Conservation (phyloP, 2,113 vertebrate species). For the Ramphastos sulfuratus region DNA sequence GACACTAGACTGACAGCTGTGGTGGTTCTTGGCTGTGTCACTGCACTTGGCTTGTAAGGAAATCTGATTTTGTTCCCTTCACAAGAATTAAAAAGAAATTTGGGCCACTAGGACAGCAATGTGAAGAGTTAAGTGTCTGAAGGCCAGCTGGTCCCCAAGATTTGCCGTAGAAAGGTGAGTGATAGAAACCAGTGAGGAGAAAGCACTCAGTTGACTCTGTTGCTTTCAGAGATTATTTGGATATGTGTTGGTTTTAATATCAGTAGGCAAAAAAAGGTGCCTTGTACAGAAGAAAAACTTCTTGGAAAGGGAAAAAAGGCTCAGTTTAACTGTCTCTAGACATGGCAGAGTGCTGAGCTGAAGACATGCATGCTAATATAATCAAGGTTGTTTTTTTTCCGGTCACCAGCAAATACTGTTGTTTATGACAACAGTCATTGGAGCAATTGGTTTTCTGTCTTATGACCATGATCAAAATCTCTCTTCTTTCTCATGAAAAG, state of each 20-base stretch:
- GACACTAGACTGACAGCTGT: background rate
- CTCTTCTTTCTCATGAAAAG: background rate
- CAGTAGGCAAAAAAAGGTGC: background rate
- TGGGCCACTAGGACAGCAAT: background rate
- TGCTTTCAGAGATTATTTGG: background rate
- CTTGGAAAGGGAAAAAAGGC: background rate
- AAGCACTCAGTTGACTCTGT: background rate
- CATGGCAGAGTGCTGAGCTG: background rate
- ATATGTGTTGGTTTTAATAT: background rate
- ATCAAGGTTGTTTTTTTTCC: background rate
- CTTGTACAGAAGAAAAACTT: background rate
- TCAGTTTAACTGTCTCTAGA: background rate
- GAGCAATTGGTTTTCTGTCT: background rate
- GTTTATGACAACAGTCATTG: background rate
- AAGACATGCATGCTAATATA: background rate
- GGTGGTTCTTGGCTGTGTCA: constrained; percentile 13
- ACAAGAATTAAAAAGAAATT: constrained; percentile 6
- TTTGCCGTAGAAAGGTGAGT: background rate
- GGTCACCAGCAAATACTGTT: background rate
- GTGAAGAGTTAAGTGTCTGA: constrained; percentile 10
- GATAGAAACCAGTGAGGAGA: background rate
- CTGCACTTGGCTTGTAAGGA: background rate
- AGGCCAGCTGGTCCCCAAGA: background rate
- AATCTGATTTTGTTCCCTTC: constrained; percentile 49
- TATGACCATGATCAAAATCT: background rate